Conservation (phyloP, 1,140 invertebrate genomes). For the Hylyphantes graminicola region DNA sequence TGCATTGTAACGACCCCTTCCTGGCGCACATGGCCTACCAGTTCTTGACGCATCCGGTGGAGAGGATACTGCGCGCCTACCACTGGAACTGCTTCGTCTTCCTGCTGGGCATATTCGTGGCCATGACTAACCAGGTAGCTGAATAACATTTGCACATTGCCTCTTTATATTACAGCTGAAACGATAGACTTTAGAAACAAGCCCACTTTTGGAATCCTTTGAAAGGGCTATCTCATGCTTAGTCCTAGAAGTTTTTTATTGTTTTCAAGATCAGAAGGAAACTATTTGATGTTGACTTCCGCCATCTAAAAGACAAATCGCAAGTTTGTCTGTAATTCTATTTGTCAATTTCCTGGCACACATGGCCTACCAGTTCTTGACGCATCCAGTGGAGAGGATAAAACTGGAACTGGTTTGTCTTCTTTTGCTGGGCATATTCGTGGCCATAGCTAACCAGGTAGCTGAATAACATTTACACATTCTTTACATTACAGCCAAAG, state of each 20-base stretch:
- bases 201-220: no score
- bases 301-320: no score
- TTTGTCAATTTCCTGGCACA: conserved; percentile 90
- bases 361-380: conserved; percentile 85
- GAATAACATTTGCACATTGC: no score
- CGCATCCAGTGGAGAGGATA: conserved; percentile 79
- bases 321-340: no score
- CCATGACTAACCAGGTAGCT: conserved; percentile 93
- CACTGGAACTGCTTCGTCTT: conserved; percentile 89
- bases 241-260: no score
- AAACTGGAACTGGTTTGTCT: conserved; percentile 87
- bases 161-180: no score
- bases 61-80: conserved; percentile 80
- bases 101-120: conserved; percentile 90
- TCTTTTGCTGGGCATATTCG: conserved; percentile 90
- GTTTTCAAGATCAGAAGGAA: no score
- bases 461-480: no score
- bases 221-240: no score
- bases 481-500: no score
- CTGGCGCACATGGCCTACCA: conserved; percentile 84
- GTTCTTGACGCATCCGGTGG: conserved; percentile 77
- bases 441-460: conserved; percentile 97
- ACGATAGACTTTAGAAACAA: no score
- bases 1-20: conserved; percentile 91
- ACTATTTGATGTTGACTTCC: no score